These are phyloP conservation scores for Psittacus erithacus DNA, from an alignment of 2,113 vertebrate species.

Conservation along the genomic window DNA sequence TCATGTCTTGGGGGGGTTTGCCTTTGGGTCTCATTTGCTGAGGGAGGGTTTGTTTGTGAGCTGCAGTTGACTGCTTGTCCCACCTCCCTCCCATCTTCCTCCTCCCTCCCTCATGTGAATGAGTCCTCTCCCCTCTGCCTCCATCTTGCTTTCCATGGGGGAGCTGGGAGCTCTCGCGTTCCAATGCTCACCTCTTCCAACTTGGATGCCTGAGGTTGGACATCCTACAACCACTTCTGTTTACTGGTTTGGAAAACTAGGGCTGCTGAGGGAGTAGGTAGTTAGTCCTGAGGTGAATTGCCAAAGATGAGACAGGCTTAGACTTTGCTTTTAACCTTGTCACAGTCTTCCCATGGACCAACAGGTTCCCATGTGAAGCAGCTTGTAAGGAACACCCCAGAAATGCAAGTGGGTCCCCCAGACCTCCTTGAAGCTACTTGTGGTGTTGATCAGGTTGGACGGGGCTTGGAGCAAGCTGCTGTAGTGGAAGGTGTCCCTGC, in stretches of 20 bases:
- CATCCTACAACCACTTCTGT: background rate
- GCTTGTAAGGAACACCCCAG: background rate
- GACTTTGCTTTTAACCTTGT: background rate
- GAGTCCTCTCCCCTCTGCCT: background rate
- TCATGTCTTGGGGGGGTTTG: background rate
- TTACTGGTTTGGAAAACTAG: background rate
- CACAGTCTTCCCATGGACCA: background rate
- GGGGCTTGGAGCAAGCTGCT: background rate
- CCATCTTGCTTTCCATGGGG: background rate
- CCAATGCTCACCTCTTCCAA: background rate
- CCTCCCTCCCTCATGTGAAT: background rate
- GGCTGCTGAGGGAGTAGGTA: background rate
- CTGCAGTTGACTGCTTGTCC: background rate
- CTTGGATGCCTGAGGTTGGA: background rate
- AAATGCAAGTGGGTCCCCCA: background rate
- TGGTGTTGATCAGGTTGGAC: background rate
- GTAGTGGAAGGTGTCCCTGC: background rate
- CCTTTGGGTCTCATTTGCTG: background rate
- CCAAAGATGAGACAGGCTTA: background rate
- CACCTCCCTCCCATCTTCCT: background rate
- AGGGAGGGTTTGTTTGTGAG: background rate
- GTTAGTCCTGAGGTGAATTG: background rate
- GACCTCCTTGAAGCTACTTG: background rate
- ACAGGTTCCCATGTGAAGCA: background rate
- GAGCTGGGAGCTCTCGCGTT: rapidly evolving